phyloP scores from a whole-genome alignment of 2,888 invertebrate species.

The Zygaena filipendulae region DNA sequence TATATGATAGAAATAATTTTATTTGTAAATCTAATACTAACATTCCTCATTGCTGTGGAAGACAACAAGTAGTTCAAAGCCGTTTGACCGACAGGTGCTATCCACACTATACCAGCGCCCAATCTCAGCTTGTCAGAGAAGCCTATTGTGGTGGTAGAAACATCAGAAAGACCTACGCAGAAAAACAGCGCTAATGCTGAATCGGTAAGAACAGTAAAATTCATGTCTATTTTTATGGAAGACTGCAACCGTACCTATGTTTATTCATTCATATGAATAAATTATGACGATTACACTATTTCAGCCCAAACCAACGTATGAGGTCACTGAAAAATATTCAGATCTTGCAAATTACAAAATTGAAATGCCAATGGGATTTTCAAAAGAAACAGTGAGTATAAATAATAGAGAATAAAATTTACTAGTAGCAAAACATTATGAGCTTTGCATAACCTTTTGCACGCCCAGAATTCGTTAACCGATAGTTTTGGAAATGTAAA shows the following conservation, averaged over 20 bases:
- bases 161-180: slow-evolving; percentile 20
- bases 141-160: slow-evolving; percentile 61
- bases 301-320: slow-evolving; percentile 39
- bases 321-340: slow-evolving; percentile 50
- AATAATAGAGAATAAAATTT: too few species aligned
- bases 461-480: neutral
- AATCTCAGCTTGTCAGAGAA: slow-evolving; percentile 78
- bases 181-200: slow-evolving; percentile 26
- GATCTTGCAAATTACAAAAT: slow-evolving; percentile 37
- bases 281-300: slow-evolving; percentile 7
- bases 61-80: slow-evolving; percentile 34
- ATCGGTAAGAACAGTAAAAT: slow-evolving; percentile 24
- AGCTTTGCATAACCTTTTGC: neutral
- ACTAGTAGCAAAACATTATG: too few species aligned
- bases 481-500: neutral
- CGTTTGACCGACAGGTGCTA: slow-evolving; percentile 71
- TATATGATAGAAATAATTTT: too few species aligned
- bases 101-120: slow-evolving; percentile 88
- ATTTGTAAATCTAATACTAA: too few species aligned
- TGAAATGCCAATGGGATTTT: slow-evolving; percentile 47
- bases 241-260: too few species aligned
- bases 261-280: neutral
- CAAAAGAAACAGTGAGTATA: slow-evolving; percentile 39
- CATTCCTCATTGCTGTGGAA: slow-evolving; percentile 29
- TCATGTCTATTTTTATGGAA: neutral